These are phyloP conservation scores for Euplagia quadripunctaria DNA, from an alignment of 2,888 invertebrate species.

Conservation along the genomic window DNA sequence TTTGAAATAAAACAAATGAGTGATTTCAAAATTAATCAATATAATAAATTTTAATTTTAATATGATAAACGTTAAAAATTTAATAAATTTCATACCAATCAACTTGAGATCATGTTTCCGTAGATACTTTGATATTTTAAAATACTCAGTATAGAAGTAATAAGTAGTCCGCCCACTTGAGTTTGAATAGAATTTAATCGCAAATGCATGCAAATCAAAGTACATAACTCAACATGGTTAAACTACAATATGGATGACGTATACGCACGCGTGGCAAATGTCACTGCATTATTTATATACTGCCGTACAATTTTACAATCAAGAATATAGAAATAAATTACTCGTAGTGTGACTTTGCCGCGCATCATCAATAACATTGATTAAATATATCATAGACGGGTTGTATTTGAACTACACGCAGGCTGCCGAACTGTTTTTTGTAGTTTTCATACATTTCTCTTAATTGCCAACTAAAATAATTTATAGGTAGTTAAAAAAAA, in stretches of 20 bases:
- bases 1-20: constrained; percentile 52
- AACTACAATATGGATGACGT: not conserved
- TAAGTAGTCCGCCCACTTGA: not conserved
- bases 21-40: constrained; percentile 66
- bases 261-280: not conserved
- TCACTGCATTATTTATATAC: not conserved
- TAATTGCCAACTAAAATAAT: too few relatives aligned
- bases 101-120: constrained; percentile 63
- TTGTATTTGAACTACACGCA: not conserved
- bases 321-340: not conserved
- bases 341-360: not conserved
- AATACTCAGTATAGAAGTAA: constrained; percentile 15
- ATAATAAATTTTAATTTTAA: constrained; percentile 63
- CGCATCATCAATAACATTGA: not conserved
- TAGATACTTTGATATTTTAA: constrained; percentile 25
- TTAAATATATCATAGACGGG: too few relatives aligned
- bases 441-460: not conserved
- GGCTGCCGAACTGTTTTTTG: not conserved
- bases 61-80: constrained; percentile 68
- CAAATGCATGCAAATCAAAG: not conserved
- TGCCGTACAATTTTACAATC: not conserved
- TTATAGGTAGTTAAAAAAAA: too few relatives aligned
- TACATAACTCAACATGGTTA: not conserved
- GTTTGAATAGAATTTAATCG: not conserved
- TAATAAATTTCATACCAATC: constrained; percentile 64